phyloP scores from a whole-genome alignment of 53 echinoderm and acorn worm species.

The Apostichopus leukothele region DNA sequence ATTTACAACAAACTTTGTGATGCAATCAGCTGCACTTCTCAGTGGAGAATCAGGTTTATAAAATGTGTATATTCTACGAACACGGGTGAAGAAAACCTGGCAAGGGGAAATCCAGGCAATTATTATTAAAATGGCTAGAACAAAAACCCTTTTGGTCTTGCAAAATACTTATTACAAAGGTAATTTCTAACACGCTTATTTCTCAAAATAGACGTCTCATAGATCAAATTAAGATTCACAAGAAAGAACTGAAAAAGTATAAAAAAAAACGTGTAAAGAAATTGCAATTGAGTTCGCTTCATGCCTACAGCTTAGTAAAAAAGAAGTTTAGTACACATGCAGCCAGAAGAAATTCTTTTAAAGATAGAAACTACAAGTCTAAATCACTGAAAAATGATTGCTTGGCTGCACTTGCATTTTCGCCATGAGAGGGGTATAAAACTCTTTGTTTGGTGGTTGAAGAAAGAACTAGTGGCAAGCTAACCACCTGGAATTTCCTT shows the following conservation, averaged over 20 bases:
- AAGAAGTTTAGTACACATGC: constrained; percentile 1
- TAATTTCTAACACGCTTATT: not conserved
- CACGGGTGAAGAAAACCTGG: not conserved
- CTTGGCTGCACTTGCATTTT: constrained; percentile 12
- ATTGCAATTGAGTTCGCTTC: not conserved
- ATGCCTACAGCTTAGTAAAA: not conserved
- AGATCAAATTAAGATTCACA: not conserved
- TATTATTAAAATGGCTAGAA: constrained; percentile 1
- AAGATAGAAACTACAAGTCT: not conserved
- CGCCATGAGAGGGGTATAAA: not conserved
- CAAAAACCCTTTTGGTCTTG: constrained; percentile 4
- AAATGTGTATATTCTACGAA: not conserved
- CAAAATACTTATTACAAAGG: not conserved
- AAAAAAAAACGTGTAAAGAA: not conserved
- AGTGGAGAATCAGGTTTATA: constrained; percentile 9
- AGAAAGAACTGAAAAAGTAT: constrained; percentile 4
- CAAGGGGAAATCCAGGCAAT: not conserved
- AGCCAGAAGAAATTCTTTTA: constrained; percentile 2
- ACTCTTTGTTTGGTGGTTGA: not conserved
- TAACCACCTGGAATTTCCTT: constrained; percentile 5
- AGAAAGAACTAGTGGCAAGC: not conserved
- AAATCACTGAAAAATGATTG: constrained; percentile 1
- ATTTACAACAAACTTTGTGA: not conserved
- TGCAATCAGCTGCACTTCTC: not conserved
- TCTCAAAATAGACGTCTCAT: not conserved